Base-by-base conservation (phyloP, 2,888 invertebrate species). In the Amblyteles armatorius region DNA sequence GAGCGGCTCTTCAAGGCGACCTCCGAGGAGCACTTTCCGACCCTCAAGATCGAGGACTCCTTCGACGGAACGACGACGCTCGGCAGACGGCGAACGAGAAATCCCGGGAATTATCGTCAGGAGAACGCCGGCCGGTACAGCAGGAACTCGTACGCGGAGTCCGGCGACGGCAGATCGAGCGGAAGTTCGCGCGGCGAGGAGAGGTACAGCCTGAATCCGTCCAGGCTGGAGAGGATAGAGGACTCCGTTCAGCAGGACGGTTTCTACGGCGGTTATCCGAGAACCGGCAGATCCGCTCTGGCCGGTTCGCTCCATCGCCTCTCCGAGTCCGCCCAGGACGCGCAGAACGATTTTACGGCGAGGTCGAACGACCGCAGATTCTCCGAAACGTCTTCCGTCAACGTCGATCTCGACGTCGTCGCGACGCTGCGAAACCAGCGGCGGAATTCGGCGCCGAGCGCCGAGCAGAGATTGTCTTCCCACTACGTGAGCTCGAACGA, bases 401-500 rank as follows among this genome's bases (percentile, higher is more conserved):
- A 89, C 71, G 88, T 88, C 3, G 92, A 93, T 63, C 84, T 90
- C 40, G 89, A 91, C 72, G 88, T 89, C 19, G 84, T 89, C 33
- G 88, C 89, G 44, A 88, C 90, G 22, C 77, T 92, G 65, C 87
- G 92, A 19, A 90, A 89, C 76, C 90, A 91, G 71, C 85, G 92
- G 48, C 86, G 93, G 50, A 91, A 93, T 82, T 93, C 93, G 1
- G 92, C 91, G 3, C 91, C 92, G 0, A 91, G 91, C 67, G 89
- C 92, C 19, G 94, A 94, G 78, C 91, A 97, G 83, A 90, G 93
- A 84, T 80, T 94, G 29, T 93, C 94, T 2, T 93, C 93, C n/a
- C 94, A 96, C 94, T 97, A 97, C 93, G 96, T 97, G 72, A 97
- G 97, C 94, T 97, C 97, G 67, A 97, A 97, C 93, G 97, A 97